These are phyloP conservation scores for Hirundo rustica DNA, from an alignment of 2,797 vertebrate species.

Conservation along the genomic window DNA sequence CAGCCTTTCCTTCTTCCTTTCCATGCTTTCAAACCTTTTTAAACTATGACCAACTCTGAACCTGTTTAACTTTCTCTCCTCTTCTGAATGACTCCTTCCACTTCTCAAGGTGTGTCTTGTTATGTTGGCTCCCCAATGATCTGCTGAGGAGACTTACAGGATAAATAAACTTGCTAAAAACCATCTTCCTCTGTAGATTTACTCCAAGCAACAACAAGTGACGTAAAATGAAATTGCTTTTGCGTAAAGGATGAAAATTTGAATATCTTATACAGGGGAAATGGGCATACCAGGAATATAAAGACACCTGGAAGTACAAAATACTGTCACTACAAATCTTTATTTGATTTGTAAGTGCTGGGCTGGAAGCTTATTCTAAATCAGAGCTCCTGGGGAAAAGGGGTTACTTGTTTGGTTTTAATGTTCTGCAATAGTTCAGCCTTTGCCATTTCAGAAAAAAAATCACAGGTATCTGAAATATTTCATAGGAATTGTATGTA, in stretches of 20 bases:
- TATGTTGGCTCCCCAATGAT: neutral
- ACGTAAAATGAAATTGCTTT: neutral
- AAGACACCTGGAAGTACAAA: neutral
- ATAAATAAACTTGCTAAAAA: neutral
- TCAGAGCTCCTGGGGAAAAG: neutral
- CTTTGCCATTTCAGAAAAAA: neutral
- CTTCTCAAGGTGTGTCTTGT: neutral
- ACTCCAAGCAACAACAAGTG: neutral
- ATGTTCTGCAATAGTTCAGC: neutral
- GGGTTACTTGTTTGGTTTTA: neutral
- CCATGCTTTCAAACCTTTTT: neutral
- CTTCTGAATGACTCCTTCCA: neutral
- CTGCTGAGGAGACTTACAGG: neutral
- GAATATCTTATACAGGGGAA: neutral
- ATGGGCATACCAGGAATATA: neutral
- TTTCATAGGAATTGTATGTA: neutral
- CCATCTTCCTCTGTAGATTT: neutral
- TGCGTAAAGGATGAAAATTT: neutral
- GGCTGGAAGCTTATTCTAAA: neutral
- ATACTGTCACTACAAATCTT: neutral
- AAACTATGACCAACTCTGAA: neutral
- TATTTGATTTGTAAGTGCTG: neutral
- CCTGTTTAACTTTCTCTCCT: neutral
- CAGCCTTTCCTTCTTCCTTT: neutral
- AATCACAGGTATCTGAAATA: neutral